A percentile compares a stretch with the other conserved stretches of the same genome.
Evolutionary conservation across 1,140 invertebrate species (phyloP).

Genomic region (Drosophila ficusphila): DNA sequence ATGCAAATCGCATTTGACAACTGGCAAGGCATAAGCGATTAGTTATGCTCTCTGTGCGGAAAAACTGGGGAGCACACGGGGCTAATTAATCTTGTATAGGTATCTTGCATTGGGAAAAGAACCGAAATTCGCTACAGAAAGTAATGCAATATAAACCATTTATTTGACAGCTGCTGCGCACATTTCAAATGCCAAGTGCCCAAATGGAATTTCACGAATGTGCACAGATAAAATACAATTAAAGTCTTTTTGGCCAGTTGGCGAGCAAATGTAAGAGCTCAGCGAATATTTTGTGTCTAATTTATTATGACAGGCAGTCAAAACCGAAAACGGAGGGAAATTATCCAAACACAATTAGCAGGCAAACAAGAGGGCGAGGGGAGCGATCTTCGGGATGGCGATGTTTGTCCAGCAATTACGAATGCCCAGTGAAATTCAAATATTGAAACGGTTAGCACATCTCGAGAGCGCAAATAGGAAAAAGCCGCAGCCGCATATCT

Average conservation of each 20-base stretch:
- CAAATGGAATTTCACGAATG: constrained; percentile 47
- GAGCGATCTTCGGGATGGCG: constrained; percentile 13
- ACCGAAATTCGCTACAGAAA: constrained; percentile 9
- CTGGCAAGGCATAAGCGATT: constrained; percentile 48
- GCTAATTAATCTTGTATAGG: constrained; percentile 37
- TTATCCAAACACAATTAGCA: constrained; percentile 46
- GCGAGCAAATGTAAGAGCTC: constrained; percentile 36
- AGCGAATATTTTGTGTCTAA: constrained; percentile 26
- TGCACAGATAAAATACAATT: constrained; percentile 21
- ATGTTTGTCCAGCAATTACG: constrained; percentile 54
- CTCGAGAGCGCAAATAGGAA: constrained; percentile 3
- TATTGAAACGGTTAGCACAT: constrained; percentile 56
- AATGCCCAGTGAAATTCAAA: constrained; percentile 56
- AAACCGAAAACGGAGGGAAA: neutral
- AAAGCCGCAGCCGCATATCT: constrained; percentile 25
- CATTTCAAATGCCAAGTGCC: constrained; percentile 21
- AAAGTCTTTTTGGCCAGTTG: constrained; percentile 21
- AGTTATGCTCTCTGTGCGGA: constrained; percentile 38
- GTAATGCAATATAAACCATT: constrained; percentile 35
- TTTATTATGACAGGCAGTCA: constrained; percentile 44
- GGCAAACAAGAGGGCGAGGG: constrained; percentile 24
- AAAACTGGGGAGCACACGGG: neutral
- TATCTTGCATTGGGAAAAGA: neutral
- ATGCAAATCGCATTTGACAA: constrained; percentile 50
- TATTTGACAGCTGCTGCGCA: constrained; percentile 40